Conservation (phyloP, 2,888 invertebrate species). For the Gari tellinella region DNA sequence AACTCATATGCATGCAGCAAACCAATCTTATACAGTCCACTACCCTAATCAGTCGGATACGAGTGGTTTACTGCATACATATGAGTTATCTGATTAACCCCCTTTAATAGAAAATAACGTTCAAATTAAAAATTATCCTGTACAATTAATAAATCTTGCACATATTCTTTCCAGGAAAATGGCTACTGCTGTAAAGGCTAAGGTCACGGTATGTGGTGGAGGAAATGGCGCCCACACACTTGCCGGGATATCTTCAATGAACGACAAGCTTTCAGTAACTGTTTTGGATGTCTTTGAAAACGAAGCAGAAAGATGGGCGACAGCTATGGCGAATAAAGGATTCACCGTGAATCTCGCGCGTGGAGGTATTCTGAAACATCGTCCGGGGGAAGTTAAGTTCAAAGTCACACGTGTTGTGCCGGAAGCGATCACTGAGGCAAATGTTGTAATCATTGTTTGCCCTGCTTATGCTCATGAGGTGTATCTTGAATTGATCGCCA, state of each 20-base stretch:
- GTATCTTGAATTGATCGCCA: slow-evolving; percentile 63
- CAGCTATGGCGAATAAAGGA: slow-evolving; percentile 42
- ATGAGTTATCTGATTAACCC: too few species aligned
- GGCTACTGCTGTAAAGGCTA: background rate
- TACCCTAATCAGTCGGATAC: too few species aligned
- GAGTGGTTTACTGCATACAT: too few species aligned
- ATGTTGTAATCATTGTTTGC: slow-evolving; percentile 64
- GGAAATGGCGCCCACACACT: slow-evolving; percentile 73
- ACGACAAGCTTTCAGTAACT: slow-evolving; percentile 56
- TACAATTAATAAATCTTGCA: too few species aligned
- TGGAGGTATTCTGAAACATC: slow-evolving; percentile 13
- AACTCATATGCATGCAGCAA: too few species aligned
- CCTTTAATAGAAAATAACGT: too few species aligned
- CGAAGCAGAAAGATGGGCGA: slow-evolving; percentile 67
- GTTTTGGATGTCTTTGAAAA: slow-evolving; percentile 65
- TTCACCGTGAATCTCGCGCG: slow-evolving; percentile 49
- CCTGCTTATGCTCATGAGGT: slow-evolving; percentile 70
- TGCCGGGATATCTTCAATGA: slow-evolving; percentile 64
- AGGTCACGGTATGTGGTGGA: slow-evolving; percentile 68
- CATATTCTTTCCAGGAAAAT: too few species aligned
- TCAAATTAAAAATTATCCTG: too few species aligned
- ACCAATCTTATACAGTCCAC: too few species aligned
- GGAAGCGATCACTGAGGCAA: background rate
- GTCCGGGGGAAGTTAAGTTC: slow-evolving; percentile 28
- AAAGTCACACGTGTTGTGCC: slow-evolving; percentile 31